A percentile compares a stretch with the other conserved stretches of the same genome.
phyloP scores from a whole-genome alignment of 2,888 invertebrate genomes.

The Campaea margaritaria region DNA sequence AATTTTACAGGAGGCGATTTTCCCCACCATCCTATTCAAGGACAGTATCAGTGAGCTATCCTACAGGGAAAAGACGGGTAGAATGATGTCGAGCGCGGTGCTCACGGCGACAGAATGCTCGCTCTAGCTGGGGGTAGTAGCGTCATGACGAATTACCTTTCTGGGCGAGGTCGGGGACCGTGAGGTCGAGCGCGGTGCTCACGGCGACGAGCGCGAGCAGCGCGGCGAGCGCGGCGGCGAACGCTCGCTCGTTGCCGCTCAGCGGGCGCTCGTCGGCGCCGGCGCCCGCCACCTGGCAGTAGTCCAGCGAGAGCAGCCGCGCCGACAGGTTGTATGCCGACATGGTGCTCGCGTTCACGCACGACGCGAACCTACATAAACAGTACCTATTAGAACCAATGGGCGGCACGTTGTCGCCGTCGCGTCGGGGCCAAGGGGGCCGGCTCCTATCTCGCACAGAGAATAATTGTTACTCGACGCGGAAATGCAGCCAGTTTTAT shows the following conservation, averaged over 20 bases:
- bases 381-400: constrained; percentile 21
- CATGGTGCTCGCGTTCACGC: constrained; percentile 68
- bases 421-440: no score
- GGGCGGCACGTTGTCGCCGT: no score
- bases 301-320: constrained; percentile 63
- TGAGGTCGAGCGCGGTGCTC: constrained; percentile 66
- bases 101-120: no score
- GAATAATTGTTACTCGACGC: no score
- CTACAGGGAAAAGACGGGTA: no score
- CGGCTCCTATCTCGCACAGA: no score
- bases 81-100: no score
- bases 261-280: constrained; percentile 42
- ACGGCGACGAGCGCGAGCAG: constrained; percentile 64
- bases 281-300: constrained; percentile 58
- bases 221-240: constrained; percentile 59
- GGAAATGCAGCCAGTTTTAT: no score
- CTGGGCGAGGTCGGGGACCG: constrained; percentile 62
- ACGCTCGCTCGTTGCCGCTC: constrained; percentile 54
- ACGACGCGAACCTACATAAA: constrained; percentile 67
- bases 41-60: background rate
- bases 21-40: background rate
- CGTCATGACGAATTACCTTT: constrained; percentile 57
- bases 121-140: background rate
- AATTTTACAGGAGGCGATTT: no score
- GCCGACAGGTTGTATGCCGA: constrained; percentile 66